Evolutionary conservation across 2,113 vertebrate species (phyloP).

Genomic region (Saccopteryx bilineata): DNA sequence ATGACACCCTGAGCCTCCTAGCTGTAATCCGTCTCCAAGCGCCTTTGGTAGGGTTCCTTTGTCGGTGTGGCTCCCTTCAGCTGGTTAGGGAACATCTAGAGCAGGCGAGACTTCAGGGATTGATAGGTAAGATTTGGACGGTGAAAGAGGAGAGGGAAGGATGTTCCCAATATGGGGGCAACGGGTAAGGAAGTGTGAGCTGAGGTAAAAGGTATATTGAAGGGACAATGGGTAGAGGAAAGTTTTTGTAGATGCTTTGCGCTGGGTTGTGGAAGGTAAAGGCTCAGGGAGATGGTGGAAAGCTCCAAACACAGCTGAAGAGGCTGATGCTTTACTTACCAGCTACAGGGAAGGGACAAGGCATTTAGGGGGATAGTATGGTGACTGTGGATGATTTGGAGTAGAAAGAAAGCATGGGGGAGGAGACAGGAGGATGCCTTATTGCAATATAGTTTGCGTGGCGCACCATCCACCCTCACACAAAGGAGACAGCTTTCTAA

Average conservation of each 20-base stretch:
- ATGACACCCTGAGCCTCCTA: neutral
- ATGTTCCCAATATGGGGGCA: neutral
- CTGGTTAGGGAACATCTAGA: neutral
- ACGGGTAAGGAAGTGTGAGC: neutral
- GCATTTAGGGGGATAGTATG: neutral
- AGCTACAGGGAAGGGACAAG: neutral
- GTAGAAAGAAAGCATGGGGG: neutral
- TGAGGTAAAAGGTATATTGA: neutral
- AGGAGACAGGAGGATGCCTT: neutral
- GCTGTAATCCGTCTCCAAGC: neutral
- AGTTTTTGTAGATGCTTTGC: neutral
- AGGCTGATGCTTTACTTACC: too few relatives aligned
- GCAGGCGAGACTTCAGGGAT: neutral
- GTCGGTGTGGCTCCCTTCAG: neutral
- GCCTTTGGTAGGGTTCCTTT: neutral
- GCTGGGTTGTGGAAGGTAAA: neutral
- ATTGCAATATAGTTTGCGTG: fast-evolving
- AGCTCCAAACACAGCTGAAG: neutral
- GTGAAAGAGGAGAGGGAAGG: neutral
- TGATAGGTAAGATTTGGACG: neutral
- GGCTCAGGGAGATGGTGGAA: neutral
- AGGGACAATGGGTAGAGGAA: too few relatives aligned
- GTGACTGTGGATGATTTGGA: neutral
- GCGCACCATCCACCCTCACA: neutral
- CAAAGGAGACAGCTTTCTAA: neutral